phyloP scores from a whole-genome alignment of 2,888 invertebrate species.

The Eumacrocentrus americanus region DNA sequence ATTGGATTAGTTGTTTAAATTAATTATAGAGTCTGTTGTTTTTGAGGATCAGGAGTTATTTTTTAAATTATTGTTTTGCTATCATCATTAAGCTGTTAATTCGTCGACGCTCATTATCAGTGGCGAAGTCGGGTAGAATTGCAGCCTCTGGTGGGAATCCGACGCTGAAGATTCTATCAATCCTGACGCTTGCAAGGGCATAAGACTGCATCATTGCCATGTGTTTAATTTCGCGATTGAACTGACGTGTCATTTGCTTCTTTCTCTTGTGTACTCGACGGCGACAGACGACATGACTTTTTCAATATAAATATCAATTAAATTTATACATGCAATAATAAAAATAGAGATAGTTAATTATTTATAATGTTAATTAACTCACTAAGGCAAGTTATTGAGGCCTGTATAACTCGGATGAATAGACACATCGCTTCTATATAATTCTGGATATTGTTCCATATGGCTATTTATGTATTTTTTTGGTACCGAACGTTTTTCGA shows the following conservation, averaged over 20 bases:
- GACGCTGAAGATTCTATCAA: constrained; percentile 69
- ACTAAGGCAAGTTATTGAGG: constrained; percentile 67
- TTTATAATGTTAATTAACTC: constrained; percentile 53
- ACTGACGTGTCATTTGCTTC: constrained; percentile 60
- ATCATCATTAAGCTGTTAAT: constrained; percentile 41
- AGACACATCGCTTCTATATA: constrained; percentile 68
- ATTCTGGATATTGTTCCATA: constrained; percentile 60
- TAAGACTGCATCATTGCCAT: constrained; percentile 69
- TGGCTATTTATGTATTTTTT: constrained; percentile 42
- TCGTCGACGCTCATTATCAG: constrained; percentile 42
- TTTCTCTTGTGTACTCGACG: constrained; percentile 67
- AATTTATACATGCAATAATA: not conserved
- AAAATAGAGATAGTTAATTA: not conserved
- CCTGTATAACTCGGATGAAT: constrained; percentile 69
- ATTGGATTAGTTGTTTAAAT: too few species aligned
- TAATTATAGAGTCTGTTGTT: too few species aligned
- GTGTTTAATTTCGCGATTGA: constrained; percentile 68
- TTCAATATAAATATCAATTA: too few species aligned
- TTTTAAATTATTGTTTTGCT: constrained; percentile 12
- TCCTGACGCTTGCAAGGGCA: constrained; percentile 70
- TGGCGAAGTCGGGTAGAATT: constrained; percentile 47
- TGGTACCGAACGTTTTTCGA: constrained; percentile 17
- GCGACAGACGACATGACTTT: constrained; percentile 70
- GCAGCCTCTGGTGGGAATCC: constrained; percentile 48
- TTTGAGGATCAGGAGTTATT: not conserved